Evolutionary conservation across 1,140 invertebrate genomes (phyloP).

Genomic region (Drusus annulatus): DNA sequence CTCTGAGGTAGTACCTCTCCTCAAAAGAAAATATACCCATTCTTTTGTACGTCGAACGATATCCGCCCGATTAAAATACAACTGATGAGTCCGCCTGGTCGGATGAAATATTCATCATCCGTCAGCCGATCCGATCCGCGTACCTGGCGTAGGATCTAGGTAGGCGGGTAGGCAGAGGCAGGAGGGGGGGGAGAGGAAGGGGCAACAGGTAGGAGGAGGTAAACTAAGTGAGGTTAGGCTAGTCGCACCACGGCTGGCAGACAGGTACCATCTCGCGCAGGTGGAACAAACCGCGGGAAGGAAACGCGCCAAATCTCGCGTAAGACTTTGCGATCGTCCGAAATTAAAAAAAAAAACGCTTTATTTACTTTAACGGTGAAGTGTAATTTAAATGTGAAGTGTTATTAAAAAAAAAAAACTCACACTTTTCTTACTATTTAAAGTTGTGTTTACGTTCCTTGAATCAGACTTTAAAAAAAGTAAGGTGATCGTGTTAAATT

Average conservation of each 20-base stretch:
- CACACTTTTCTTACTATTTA: too few species aligned
- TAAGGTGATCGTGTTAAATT: too few species aligned
- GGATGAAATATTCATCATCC: slow-evolving; percentile 3
- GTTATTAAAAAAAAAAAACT: too few species aligned
- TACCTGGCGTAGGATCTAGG: neutral
- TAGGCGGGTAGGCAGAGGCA: neutral
- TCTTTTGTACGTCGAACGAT: too few species aligned
- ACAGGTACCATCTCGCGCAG: slow-evolving; percentile 2
- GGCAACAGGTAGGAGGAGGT: slow-evolving; percentile 8
- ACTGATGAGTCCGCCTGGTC: neutral
- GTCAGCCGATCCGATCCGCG: neutral
- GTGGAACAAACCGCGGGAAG: neutral
- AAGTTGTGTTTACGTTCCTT: too few species aligned
- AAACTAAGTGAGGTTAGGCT: slow-evolving; percentile 5
- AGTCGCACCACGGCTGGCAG: slow-evolving; percentile 10
- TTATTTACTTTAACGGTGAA: too few species aligned
- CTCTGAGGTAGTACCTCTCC: too few species aligned
- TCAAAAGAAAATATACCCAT: too few species aligned
- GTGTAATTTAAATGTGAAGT: too few species aligned
- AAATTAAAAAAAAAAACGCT: neutral
- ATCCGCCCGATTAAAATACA: too few species aligned
- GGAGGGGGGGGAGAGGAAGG: neutral
- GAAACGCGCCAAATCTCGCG: neutral
- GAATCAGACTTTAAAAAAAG: too few species aligned
- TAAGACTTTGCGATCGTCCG: neutral